Base-by-base conservation (phyloP, 2,113 vertebrate genomes). In the Synchiropus splendidus region DNA sequence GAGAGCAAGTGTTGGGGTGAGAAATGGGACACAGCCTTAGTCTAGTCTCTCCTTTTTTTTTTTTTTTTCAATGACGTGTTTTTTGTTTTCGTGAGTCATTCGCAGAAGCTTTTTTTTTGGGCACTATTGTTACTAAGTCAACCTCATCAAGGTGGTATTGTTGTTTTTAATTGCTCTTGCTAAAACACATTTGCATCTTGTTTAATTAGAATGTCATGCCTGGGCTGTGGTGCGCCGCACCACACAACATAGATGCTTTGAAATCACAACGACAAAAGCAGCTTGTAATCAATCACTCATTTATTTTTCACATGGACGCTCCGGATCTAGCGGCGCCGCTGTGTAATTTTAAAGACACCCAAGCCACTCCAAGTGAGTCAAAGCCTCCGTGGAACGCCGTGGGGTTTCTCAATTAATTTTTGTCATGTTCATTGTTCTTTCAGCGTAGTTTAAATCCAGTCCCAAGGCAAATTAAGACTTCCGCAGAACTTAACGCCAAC, bases 201-300 rank as follows among this genome's bases (percentile, higher is more conserved):
- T 55, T 48, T 43, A 47, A 48, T 51, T 46, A 43, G 33, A 18
- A 10, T 31, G 17, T n/a, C n/a, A 6, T 39, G 13, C 44, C 27
- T 12, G 10, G 14, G 44, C 9, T 17, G 16, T 1, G 13, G 1
- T 37, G 12, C 11, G 47, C 34, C 6, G 2, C 12, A 30, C 3
- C 3, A 18, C 27, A 18, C 27, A 40, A 6, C 17, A 33, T 46
- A 35, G 34, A 8, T 35, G 34, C 13, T 35, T 10, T 35, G n/a
- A 13, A 35, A 35, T 6, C 6, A 35, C n/a, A n/a, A 6, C n/a
- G 34, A 35, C 35, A 18, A 12, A 12, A n/a, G 4, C 30, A 6
- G 14, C 13, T 18, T 15, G 8, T 31, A 6, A 38, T 52, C 16
- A 39, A 2, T 43, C 13, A 41, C 4, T 46, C 18, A 40, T 41